Evolutionary conservation across 2,113 vertebrate species (phyloP).

Genomic region (Silurus meridionalis): DNA sequence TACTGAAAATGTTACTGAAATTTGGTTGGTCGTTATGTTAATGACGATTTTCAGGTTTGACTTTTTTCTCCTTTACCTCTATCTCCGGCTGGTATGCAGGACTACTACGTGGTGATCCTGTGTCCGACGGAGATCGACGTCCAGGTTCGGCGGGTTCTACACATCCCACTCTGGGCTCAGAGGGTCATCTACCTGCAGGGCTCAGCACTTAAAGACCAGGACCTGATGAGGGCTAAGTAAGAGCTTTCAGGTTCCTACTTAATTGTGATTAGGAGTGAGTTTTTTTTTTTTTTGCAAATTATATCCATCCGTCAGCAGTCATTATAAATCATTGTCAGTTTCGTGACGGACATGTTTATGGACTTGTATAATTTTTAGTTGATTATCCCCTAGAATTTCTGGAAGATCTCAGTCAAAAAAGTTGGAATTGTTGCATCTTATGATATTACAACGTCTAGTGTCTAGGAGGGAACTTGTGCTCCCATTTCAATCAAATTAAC

Average conservation of each 20-base stretch:
- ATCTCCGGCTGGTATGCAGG: conserved; percentile 61
- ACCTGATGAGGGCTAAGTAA: conserved; percentile 84
- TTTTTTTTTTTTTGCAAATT: no score
- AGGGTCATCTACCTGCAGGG: conserved; percentile 83
- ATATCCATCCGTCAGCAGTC: no score
- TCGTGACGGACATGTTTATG: no score
- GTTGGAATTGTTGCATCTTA: no score
- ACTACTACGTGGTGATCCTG: conserved; percentile 83
- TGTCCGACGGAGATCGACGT: conserved; percentile 83
- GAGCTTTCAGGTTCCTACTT: conserved; percentile 39
- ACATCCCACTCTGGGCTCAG: conserved; percentile 82
- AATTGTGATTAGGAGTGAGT: no score
- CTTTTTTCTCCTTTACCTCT: background rate
- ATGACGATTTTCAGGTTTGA: background rate
- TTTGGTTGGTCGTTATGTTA: background rate
- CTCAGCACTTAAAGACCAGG: conserved; percentile 81
- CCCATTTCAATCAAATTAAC: background rate
- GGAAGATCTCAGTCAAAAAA: no score
- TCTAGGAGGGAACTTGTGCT: background rate
- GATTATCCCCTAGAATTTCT: no score
- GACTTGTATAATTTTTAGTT: no score
- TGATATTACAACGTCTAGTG: no score
- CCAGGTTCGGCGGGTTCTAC: conserved; percentile 78
- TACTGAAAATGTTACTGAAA: background rate
- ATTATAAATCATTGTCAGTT: no score